A percentile compares a stretch with the other conserved stretches of the same genome.
phyloP scores from a whole-genome alignment of 2,113 vertebrate genomes.

The Lycocorax pyrrhopterus region DNA sequence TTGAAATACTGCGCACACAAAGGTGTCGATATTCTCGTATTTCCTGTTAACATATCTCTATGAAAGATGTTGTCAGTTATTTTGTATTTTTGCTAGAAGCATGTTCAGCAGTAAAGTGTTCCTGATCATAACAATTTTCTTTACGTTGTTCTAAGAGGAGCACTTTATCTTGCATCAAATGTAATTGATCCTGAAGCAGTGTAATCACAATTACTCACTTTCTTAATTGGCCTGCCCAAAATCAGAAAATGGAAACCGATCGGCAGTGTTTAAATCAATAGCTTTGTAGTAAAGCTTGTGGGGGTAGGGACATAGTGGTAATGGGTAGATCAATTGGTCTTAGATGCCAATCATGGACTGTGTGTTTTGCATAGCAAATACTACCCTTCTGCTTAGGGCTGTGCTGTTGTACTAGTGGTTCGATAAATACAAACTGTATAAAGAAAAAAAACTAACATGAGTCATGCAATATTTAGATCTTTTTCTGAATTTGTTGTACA shows the following conservation, averaged over 20 bases:
- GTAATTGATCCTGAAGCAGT: slow-evolving; percentile 90
- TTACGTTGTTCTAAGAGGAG: slow-evolving; percentile 71
- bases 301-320: slow-evolving; percentile 81
- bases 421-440: slow-evolving; percentile 43
- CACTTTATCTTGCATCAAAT: slow-evolving; percentile 86
- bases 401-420: slow-evolving; percentile 43
- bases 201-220: slow-evolving; percentile 98
- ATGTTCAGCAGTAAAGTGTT: slow-evolving; percentile 44
- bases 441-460: background rate
- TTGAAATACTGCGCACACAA: background rate
- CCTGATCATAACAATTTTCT: slow-evolving; percentile 73
- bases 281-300: slow-evolving; percentile 86
- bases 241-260: slow-evolving; percentile 95
- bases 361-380: slow-evolving; percentile 81
- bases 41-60: background rate
- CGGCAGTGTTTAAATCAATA: slow-evolving; percentile 89
- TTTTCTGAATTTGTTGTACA: background rate
- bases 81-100: slow-evolving; percentile 47
- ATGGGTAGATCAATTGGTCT: slow-evolving; percentile 86
- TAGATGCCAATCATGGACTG: slow-evolving; percentile 80
- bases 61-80: slow-evolving; percentile 20
- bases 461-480: slow-evolving; percentile 43
- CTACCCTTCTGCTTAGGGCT: slow-evolving; percentile 63
- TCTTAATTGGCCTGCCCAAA: slow-evolving; percentile 97
- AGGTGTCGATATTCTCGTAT: background rate